Base-by-base conservation (phyloP, 2,888 invertebrate genomes). In the Plebejus argus region DNA sequence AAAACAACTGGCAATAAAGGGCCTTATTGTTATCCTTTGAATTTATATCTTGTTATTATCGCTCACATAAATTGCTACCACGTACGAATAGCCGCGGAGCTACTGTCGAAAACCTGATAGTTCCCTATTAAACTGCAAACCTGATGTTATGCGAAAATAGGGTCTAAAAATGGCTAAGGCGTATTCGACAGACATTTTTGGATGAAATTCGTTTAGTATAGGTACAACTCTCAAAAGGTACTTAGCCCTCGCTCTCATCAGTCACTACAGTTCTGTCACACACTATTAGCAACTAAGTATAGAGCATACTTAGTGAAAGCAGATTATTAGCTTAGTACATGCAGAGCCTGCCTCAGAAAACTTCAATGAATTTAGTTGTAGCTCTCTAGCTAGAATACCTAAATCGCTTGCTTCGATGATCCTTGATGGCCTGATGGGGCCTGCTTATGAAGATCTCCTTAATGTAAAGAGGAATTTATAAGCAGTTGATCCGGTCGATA, bases 11-110 rank as follows among this genome's bases (percentile, higher is more conserved):
- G 92, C 91, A 89, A 93, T 93, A 93, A 93, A 93, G 88, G 91
- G 89, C 90, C 90, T 92, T 92, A 93, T 91, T 91, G 92, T 92
- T 92, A 92, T 92, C 92, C 93, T 92, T 90, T 91, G 92, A 92
- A 93, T 93, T 93, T 93, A 93, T 92, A 91, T 91, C 91, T 91
- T 89, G 91, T 92, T 93, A 91, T 92, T 91, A 92, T 92, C 91
- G 90, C 88, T 83, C 86, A 86, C 90, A 91, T 92, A 92, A 92
- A 92, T 92, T 91, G 89, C 88, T 87, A 87, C 88, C 87, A 88
- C 89, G 89, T 89, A 88, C 89, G 87, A 88, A 87, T 88, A 86
- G 86, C 89, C 53, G 53, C 18, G 53, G 18, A 53, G 53, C 53
- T 53, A 53, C 5, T 18, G 18, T 18, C 18, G 5, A 18, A 53